A percentile compares a stretch with the other conserved stretches of the same genome.
Conservation (phyloP, 2,113 vertebrate species). For the Cyprinus carpio region DNA sequence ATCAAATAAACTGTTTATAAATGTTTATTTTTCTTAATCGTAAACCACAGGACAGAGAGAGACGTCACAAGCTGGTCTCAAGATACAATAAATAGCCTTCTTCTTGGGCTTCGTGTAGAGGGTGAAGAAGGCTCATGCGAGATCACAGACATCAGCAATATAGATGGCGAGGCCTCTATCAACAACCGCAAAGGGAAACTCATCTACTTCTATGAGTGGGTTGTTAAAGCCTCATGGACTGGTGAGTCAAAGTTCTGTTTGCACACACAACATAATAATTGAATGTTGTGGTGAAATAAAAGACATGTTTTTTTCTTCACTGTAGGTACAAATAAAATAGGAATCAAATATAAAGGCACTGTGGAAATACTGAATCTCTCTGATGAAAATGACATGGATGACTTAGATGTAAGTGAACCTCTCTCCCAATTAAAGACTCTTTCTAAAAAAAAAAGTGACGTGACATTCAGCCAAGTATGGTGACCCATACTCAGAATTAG, state of each 20-base stretch:
- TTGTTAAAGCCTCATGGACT: constrained; percentile 81
- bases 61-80: constrained; percentile 89
- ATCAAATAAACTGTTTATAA: background rate
- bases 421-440: background rate
- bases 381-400: constrained; percentile 86
- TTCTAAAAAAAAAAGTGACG: no score
- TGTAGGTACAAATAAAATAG: constrained; percentile 79
- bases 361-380: constrained; percentile 87
- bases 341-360: constrained; percentile 84
- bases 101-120: constrained; percentile 77
- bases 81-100: constrained; percentile 81
- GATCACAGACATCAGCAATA: constrained; percentile 83
- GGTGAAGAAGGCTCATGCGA: constrained; percentile 81
- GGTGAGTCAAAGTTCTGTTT: constrained; percentile 69
- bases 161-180: constrained; percentile 87
- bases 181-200: constrained; percentile 90
- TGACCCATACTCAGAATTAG: no score
- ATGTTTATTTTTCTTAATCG: background rate
- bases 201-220: constrained; percentile 89
- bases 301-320: constrained; percentile 43
- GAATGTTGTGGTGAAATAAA: background rate
- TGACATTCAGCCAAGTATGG: no score
- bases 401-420: constrained; percentile 79
- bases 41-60: constrained; percentile 80
- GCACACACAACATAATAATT: background rate